Evolutionary conservation across 2,888 invertebrate species (phyloP).

Genomic region (Morpho helenor): DNA sequence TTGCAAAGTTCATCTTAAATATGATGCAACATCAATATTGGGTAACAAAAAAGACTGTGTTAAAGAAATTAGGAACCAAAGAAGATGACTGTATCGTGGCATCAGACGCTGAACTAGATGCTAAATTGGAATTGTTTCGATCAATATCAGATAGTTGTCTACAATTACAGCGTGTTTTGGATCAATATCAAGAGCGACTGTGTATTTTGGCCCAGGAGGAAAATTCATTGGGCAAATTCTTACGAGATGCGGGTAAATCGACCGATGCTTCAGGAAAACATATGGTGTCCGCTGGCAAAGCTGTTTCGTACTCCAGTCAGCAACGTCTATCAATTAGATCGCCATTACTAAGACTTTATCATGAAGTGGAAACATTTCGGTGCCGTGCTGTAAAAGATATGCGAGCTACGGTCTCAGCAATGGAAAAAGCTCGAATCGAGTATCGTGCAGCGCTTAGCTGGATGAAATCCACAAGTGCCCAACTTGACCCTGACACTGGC

Average conservation of each 20-base stretch:
- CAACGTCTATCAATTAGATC: constrained; percentile 93
- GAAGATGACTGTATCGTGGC: constrained; percentile 98
- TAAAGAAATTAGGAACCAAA: constrained; percentile 95
- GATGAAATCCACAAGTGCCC: constrained; percentile 98
- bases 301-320: constrained; percentile 93
- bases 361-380: constrained; percentile 98
- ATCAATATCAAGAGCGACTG: constrained; percentile 95
- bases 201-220: constrained; percentile 97
- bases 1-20: constrained; percentile 19
- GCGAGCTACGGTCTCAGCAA: constrained; percentile 91
- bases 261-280: constrained; percentile 88
- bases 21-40: constrained; percentile 97
- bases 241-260: constrained; percentile 95
- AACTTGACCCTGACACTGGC: constrained; percentile 97
- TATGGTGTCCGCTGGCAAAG: constrained; percentile 85
- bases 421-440: constrained; percentile 97
- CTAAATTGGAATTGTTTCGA: constrained; percentile 95
- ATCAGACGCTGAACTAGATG: constrained; percentile 97
- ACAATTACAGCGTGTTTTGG: constrained; percentile 92
- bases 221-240: constrained; percentile 94
- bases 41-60: constrained; percentile 97
- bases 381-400: constrained; percentile 97
- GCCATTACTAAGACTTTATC: constrained; percentile 92
- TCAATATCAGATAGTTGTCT: constrained; percentile 95
- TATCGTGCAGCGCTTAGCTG: constrained; percentile 97